Base-by-base conservation (phyloP, 2,888 invertebrate genomes). In the Graphium colonna region DNA sequence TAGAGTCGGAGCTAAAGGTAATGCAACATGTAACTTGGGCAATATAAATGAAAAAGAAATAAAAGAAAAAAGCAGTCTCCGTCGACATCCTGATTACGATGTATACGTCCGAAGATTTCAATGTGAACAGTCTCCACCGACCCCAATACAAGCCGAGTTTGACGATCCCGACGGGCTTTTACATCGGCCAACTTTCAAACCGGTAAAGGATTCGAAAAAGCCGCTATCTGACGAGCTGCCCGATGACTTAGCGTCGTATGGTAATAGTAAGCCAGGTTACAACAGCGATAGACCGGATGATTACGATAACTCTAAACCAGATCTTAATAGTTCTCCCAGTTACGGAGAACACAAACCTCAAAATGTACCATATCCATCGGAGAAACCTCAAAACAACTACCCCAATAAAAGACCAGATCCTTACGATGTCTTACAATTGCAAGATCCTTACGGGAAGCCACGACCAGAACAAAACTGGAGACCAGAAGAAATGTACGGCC, bases 1-100 rank as follows among this genome's bases (percentile, higher is more conserved):
- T 71, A 89, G 89, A 0, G 86, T 89, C 1, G 89, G 89, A 0
- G 89, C 89, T 1, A 88, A 88, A 75, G 89, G 89, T 52, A 89
- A 89, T 52, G 85, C 88, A 0, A 87, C 88, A 0, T 89, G 89
- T 52, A 74, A 88, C 49, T 71, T 89, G 0, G 80, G 88, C 51
- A 82, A 75, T 8, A 42, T 73, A 1, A 70, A 71, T 4, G 86
- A 86, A 49, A 82, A 79, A 42, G 77, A 83, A 16, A 61, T 88
- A 0, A 82, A 79, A 60, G 82, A 82, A 1, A 76, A 77, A 21
- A 75, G 67, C 10, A 57, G 77, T 0, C 68, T 85, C 0, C 62
- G 62, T 1, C 73, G 81, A 0, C 75, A 89, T 51, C 85, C 87
- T 0, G 88, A 89, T 58, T 87, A 86, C 39, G 89, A 89, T 47